phyloP scores from a whole-genome alignment of 2,113 vertebrate genomes.

The Caracal caracal region DNA sequence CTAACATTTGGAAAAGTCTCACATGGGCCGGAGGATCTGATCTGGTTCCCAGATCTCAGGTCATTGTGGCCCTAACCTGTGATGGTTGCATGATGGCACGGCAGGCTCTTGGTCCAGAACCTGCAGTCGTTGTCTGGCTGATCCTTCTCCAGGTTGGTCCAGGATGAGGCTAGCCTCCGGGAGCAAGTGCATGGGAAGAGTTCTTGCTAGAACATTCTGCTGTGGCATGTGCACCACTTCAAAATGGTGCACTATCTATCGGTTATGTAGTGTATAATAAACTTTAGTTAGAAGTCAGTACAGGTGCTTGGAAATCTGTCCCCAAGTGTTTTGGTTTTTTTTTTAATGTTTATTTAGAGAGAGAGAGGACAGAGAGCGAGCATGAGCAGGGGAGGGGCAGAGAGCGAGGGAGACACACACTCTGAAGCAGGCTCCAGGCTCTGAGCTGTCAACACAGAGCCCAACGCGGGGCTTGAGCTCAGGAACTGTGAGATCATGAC shows the following conservation, averaged over 20 bases:
- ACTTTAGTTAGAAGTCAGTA: neutral
- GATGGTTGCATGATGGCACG: neutral
- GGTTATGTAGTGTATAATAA: neutral
- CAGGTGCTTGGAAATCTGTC: neutral
- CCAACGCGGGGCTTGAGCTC: too few relatives aligned
- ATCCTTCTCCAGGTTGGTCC: neutral
- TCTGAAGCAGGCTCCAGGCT: too few relatives aligned
- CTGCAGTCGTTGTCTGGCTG: neutral
- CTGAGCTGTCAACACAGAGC: too few relatives aligned
- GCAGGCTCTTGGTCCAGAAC: neutral
- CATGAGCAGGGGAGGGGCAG: too few relatives aligned
- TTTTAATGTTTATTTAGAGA: too few relatives aligned
- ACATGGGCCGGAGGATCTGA: neutral
- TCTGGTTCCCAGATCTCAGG: neutral
- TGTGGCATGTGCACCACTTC: neutral
- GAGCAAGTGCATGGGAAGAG: neutral
- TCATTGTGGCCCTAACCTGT: neutral
- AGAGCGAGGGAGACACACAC: too few relatives aligned
- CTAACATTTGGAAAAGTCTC: neutral
- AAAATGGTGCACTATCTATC: neutral
- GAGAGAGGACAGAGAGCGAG: too few relatives aligned
- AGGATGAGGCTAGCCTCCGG: neutral
- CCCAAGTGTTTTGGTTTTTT: neutral
- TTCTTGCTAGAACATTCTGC: neutral
- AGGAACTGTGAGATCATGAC: too few relatives aligned